These are phyloP conservation scores for Thecophora atra DNA, from an alignment of 2,888 invertebrate species.

Conservation along the genomic window DNA sequence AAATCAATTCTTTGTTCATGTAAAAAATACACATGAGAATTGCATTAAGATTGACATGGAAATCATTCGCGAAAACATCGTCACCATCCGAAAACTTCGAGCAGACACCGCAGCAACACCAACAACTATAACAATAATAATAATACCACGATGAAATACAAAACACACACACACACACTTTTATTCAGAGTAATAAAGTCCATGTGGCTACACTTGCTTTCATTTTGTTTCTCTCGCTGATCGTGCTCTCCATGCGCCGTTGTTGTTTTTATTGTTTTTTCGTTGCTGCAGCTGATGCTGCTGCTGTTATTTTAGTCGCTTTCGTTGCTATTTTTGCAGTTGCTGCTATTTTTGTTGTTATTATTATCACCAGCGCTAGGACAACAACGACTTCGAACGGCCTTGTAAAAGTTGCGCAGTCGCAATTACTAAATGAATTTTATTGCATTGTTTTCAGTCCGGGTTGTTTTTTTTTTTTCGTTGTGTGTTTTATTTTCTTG, in stretches of 20 bases:
- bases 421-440: conserved; percentile 28
- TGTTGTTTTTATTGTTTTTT: conserved; percentile 8
- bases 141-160: conserved; percentile 29
- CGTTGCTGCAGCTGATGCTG: background rate
- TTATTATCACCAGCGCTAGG: background rate
- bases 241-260: conserved; percentile 9
- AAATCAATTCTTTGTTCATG: no score
- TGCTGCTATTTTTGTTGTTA: background rate
- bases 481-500: conserved; percentile 29
- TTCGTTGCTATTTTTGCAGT: conserved; percentile 18
- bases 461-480: conserved; percentile 25
- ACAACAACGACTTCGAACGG: conserved; percentile 19
- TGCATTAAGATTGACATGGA: background rate
- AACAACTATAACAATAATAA: background rate
- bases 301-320: background rate
- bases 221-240: background rate
- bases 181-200: background rate
- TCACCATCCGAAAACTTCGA: background rate
- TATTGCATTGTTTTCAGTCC: conserved; percentile 13
- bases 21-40: background rate
- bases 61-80: background rate
- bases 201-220: background rate
- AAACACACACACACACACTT: conserved; percentile 15
- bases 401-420: conserved; percentile 10
- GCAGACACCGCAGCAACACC: background rate